These are phyloP conservation scores for Grammomys dolichurus DNA, from an alignment of 2,113 vertebrate genomes.

Conservation along the genomic window DNA sequence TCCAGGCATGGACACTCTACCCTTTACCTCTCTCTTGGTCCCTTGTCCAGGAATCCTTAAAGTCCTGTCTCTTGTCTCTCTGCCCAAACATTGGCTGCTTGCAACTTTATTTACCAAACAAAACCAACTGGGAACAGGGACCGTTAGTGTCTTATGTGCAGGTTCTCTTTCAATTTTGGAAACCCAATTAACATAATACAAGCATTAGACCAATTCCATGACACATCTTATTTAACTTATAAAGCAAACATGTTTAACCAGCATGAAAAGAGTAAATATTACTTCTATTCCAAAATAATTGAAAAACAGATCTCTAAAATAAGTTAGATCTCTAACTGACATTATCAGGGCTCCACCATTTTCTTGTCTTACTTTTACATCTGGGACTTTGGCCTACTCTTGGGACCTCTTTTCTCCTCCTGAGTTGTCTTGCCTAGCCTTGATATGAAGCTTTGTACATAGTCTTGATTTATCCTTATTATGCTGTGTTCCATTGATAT, in stretches of 20 bases:
- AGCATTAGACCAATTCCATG: too few relatives aligned
- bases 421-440: not conserved
- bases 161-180: too few relatives aligned
- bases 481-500: not conserved
- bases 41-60: too few relatives aligned
- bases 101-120: too few relatives aligned
- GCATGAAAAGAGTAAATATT: not conserved
- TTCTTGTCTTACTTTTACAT: not conserved
- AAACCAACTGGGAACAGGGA: too few relatives aligned
- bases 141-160: too few relatives aligned
- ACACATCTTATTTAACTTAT: slow-evolving; percentile 26
- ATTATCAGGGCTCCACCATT: not conserved
- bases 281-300: not conserved
- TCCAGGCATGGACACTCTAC: too few relatives aligned
- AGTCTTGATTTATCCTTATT: not conserved
- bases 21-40: too few relatives aligned
- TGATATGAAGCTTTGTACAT: not conserved
- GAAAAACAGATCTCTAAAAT: not conserved
- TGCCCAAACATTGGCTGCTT: too few relatives aligned
- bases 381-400: not conserved
- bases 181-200: too few relatives aligned
- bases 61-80: too few relatives aligned
- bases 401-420: not conserved
- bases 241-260: not conserved
- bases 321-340: not conserved